Conservation (phyloP, 2,888 invertebrate genomes). For the Agrenia bidenticulata region DNA sequence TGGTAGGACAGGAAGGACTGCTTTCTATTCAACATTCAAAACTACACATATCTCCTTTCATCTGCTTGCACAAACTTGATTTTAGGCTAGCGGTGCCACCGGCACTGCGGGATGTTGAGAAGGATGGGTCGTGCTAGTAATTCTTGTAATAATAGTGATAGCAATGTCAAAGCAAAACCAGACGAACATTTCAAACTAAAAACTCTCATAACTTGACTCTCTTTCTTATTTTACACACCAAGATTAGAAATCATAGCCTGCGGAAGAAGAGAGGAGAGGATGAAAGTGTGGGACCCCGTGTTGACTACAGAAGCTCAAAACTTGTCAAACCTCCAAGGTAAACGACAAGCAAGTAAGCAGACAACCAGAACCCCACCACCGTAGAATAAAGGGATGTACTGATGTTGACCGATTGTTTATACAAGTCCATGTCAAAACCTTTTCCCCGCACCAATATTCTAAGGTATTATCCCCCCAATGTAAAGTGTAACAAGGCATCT, state of each 20-base stretch:
- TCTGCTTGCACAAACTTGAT: background rate
- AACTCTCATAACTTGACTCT: no score
- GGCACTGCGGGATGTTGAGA: slow-evolving; percentile 3
- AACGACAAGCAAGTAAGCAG: background rate
- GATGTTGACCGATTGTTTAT: slow-evolving; percentile 33
- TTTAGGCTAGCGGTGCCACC: background rate
- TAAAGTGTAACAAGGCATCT: no score
- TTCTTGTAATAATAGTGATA: no score
- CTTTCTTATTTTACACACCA: no score
- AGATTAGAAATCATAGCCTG: no score
- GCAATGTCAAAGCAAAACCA: no score
- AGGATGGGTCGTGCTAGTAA: background rate
- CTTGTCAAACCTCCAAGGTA: slow-evolving; percentile 4
- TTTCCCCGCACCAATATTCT: background rate
- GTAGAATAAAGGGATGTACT: background rate
- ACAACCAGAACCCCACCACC: background rate
- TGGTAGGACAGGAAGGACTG: background rate
- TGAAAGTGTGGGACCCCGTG: background rate
- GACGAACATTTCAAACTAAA: no score
- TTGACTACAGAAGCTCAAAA: background rate
- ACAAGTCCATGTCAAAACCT: slow-evolving; percentile 40
- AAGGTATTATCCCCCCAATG: no score
- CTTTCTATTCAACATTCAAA: background rate
- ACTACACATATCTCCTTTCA: background rate
- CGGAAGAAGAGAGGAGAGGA: no score